Percentiles rank a stretch among this genome's conserved stretches.
These are phyloP conservation scores for Chrysoperla carnea DNA, from an alignment of 1,140 invertebrate genomes.

Conservation along the genomic window DNA sequence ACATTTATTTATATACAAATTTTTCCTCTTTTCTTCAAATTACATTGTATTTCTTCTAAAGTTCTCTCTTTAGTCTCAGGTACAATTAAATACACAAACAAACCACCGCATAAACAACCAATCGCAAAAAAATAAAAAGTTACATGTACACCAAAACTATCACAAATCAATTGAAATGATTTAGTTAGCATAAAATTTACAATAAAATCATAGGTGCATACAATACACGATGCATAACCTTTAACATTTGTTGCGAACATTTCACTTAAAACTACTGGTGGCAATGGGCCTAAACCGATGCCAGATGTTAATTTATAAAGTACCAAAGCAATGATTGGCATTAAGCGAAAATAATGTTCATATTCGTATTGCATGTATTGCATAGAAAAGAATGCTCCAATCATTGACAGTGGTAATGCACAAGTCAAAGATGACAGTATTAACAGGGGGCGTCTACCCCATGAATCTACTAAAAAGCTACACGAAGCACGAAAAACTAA, in stretches of 20 bases:
- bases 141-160: slow-evolving; percentile 22
- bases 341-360: neutral
- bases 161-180: slow-evolving; percentile 25
- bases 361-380: neutral
- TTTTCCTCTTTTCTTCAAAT: neutral
- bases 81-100: slow-evolving; percentile 30
- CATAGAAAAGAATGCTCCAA: neutral
- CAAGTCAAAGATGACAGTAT: neutral
- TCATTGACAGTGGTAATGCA: neutral
- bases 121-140: slow-evolving; percentile 24
- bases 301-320: slow-evolving; percentile 9
- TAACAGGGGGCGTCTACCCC: slow-evolving; percentile 42
- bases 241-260: slow-evolving; percentile 15
- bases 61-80: slow-evolving; percentile 47
- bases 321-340: slow-evolving; percentile 11
- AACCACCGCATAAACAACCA: slow-evolving; percentile 21
- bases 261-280: slow-evolving; percentile 12
- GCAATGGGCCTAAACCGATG: slow-evolving; percentile 10
- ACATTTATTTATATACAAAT: too few relatives aligned
- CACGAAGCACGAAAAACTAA: slow-evolving; percentile 59
- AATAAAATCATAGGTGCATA: slow-evolving; percentile 10
- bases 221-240: slow-evolving; percentile 11
- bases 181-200: slow-evolving; percentile 18
- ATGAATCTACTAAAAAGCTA: slow-evolving; percentile 54
- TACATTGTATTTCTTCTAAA: slow-evolving; percentile 35